These are phyloP conservation scores for Tragelaphus imberbis DNA, from an alignment of 2,113 vertebrate genomes.

Conservation along the genomic window DNA sequence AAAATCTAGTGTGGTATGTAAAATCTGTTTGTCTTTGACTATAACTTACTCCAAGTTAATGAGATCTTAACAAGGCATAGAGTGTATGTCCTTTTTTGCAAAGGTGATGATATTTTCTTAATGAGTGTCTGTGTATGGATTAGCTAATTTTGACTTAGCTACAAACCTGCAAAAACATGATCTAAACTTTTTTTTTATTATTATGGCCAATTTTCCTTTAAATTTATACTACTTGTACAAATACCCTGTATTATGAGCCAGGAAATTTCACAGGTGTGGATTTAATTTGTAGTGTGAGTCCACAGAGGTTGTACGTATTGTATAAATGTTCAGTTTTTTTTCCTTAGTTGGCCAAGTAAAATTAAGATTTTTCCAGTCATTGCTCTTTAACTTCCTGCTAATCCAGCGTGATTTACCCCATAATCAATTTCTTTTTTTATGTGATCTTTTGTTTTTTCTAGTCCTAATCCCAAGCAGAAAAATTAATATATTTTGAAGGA, in stretches of 20 bases:
- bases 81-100: neutral
- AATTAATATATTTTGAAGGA: neutral
- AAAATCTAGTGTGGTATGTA: constrained; percentile 30
- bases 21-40: constrained; percentile 46
- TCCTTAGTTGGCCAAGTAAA: neutral
- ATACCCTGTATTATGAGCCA: neutral
- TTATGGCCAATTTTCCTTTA: neutral
- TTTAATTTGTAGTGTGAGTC: neutral
- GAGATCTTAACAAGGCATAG: constrained; percentile 26
- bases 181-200: neutral
- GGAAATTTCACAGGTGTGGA: neutral
- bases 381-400: neutral
- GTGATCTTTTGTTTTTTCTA: neutral
- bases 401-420: neutral
- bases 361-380: neutral
- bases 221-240: neutral
- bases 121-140: neutral
- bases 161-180: neutral
- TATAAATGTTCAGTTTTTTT: neutral
- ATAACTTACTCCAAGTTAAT: constrained; percentile 41
- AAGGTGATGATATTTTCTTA: neutral
- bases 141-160: neutral
- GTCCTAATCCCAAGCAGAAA: neutral
- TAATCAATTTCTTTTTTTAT: neutral
- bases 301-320: neutral